These are phyloP conservation scores for rabbit (Oryctolagus cuniculus) DNA, from an alignment of 2,113 vertebrate genomes.

Conservation along the genomic window mOryCun1.1 NC_091445.1:12265001-12265500, in stretches of 20 bases:
- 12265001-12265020: background rate
- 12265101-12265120: accelerated
- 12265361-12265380: background rate
- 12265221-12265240: background rate
- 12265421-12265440: background rate
- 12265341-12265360: background rate
- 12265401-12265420: background rate
- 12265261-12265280: background rate
- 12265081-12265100: background rate
- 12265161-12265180: background rate
- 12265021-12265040: background rate
- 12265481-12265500: constrained; percentile 21
- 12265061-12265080: background rate
- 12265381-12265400: background rate
- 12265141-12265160: background rate
- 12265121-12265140: background rate
- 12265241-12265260: background rate
- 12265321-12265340: background rate
- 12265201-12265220: background rate
- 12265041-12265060: background rate
- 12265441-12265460: background rate
- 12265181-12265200: background rate
- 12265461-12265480: background rate
- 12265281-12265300: background rate
- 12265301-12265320: background rate